These are phyloP conservation scores for Morpho achilles DNA, from an alignment of 2,888 invertebrate genomes.

Conservation along the genomic window DNA sequence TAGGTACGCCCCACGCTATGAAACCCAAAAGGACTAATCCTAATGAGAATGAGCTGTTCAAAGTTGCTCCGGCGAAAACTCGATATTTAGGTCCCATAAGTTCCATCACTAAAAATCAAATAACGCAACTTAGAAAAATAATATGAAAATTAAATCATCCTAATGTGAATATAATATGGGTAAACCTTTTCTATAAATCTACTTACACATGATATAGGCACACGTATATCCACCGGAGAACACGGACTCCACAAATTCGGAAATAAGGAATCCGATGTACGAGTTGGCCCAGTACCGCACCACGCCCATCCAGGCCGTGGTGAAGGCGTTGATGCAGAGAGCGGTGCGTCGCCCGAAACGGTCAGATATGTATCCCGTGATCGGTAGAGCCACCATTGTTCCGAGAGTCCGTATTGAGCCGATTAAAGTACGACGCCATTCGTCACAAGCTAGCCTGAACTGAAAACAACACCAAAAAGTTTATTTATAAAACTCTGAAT, in stretches of 20 bases:
- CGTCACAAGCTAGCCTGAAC: constrained; percentile 81
- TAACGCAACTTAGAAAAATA: no score
- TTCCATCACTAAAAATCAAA: constrained; percentile 80
- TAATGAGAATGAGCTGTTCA: constrained; percentile 83
- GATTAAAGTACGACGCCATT: constrained; percentile 85
- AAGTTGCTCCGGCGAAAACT: constrained; percentile 83
- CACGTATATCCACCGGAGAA: constrained; percentile 77
- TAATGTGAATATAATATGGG: no score
- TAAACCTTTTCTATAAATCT: no score
- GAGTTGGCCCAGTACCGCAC: constrained; percentile 77
- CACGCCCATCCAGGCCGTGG: constrained; percentile 81
- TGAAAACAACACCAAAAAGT: constrained; percentile 35
- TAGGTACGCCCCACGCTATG: constrained; percentile 82
- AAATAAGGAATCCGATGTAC: constrained; percentile 81
- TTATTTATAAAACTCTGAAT: no score
- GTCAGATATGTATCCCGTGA: constrained; percentile 85
- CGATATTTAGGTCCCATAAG: constrained; percentile 85
- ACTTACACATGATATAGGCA: constrained; percentile 7
- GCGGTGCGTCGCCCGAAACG: constrained; percentile 82
- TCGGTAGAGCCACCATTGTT: constrained; percentile 82
- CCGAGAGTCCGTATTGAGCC: constrained; percentile 85
- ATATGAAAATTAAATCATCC: no score
- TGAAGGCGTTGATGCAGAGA: constrained; percentile 74
- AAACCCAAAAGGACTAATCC: constrained; percentile 83
- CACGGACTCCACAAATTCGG: constrained; percentile 84